Evolutionary conservation across 35 echinoderm and acorn worm species (phyloP), one percentile per base, ranked within the genome.

Genomic region (Heliocidaris tuberculata): DNA sequence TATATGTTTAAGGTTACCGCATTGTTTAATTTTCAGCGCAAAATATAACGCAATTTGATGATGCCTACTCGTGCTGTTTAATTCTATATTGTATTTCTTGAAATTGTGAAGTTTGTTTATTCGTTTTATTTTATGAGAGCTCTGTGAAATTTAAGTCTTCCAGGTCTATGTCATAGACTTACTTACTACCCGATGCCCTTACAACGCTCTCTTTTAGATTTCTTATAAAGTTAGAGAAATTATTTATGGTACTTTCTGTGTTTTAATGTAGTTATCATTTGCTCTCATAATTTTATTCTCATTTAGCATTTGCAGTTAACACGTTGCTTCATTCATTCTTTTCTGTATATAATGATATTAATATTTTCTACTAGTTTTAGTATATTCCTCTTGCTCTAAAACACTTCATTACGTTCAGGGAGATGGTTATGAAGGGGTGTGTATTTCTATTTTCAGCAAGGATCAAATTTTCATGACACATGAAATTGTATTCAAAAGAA

Each of bases 351-450:
- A 1, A 78, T 78, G 7, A 27, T 21, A 21, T 7, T n/a, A 21
- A 78, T 24, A 27, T 8, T 78, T 8, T 78, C 65, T 78, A 78
- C 65, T 78, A 78, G 27, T 19, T 27, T 78, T 27, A n/a, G 65
- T 78, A 78, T 24, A 24, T 71, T 71, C 61, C 61, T 27, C 24
- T 71, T 71, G 61, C 15, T 71, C 24, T 19, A 71, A 71, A 71
- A 78, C 65, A 78, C 65, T 78, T 78, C 65, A 78, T 78, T 78
- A 27, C 27, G 65, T 78, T 78, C 65, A 78, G 65, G 65, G 65
- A 78, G 65, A 78, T 78, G 65, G 65, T 78, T 78, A 78, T 78
- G 65, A 78, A 78, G 65, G 65, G 65, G 65, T 78, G 21, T 78
- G 65, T 78, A 78, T 78, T 78, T 78, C 10, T 56, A 56, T 56